Base-by-base conservation (phyloP, 2,797 vertebrate species). In the Macrochelys suwanniensis region DNA sequence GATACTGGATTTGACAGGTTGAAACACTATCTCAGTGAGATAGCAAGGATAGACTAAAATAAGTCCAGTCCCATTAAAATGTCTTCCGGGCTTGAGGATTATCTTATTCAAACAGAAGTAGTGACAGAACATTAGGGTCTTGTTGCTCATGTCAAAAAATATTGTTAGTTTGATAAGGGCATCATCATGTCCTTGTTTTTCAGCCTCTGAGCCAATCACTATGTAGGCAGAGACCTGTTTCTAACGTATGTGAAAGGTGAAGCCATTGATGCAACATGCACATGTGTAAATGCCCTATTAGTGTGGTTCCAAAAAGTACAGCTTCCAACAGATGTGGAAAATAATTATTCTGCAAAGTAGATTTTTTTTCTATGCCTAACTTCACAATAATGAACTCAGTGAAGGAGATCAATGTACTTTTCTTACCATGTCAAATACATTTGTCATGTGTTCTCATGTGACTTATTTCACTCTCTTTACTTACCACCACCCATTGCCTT, bases 1-100 rank as follows among this genome's bases (percentile, higher is more conserved):
- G 61, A 91, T 92, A 81, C 88, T 1, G 1, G 83, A 21, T 53
- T 92, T 95, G 97, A 97, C 90, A 94, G 74, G 59, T 87, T 93
- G 89, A 97, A 97, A 94, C 42, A 11, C 10, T 84, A 82, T 57
- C 94, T 97, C 81, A 1, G 80, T 56, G 90, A 86, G 42, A 89
- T 11, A 49, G 71, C 56, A 85, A 97, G 23, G 74, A 91, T 80
- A 97, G 85, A 94, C 57, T 93, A 90, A 97, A 97, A 92, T 53
- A 84, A 95, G 95, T 84, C 79, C 95, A 59, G 19, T 47, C 53
- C 77, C 79, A 74, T 92, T 95, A 95, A 97, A 94, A 17, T 37
- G 51, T 74, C 59, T 25, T n/a, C 37, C 61, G 4, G 11, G 6
- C 87, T 94, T 87, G 50, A 85, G 45, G 13, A 89, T 90, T 94